Evolutionary conservation across 2,797 vertebrate species (phyloP), one percentile per base, ranked within the genome.

Genomic region (Brotula barbata): DNA sequence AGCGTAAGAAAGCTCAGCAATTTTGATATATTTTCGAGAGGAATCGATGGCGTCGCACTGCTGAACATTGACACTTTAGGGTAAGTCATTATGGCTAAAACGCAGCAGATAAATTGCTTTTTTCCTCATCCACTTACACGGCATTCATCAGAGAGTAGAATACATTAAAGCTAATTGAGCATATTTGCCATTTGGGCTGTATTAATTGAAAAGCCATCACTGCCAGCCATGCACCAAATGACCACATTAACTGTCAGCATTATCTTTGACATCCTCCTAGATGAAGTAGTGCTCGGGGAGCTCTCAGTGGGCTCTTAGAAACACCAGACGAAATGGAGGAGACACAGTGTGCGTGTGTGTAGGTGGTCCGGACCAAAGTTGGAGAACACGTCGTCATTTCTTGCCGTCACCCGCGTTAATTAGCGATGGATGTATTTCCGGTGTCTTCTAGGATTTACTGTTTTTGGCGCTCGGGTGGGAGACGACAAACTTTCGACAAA

Each of bases 161-260:
- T 78, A 75, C 80, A 88, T 87, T 82, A 85, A 82, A 87, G 77
- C 80, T 86, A 87, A 88, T 89, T 85, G 87, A 87, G 79, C 83
- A 68, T 85, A 81, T 89, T 89, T 83, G 78, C 74, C 80, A 80
- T 89, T 88, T 83, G 75, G 77, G 72, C 75, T 79, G 69, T 80
- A 85, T 87, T 88, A 87, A 88, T 83, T 87, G 81, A 86, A 86
- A 87, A 86, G 84, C 80, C 85, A 82, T 86, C 85, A 84, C 67
- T 83, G 68, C 48, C 81, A 84, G 78, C 75, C 78, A 83, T 77
- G 83, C 82, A 84, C 82, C 80, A 86, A 87, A 86, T 80, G 84
- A 88, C 78, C 88, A 84, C 81, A 89, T 89, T 89, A 89, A 73
- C 65, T 76, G 81, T 86, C 84, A 78, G 78, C 84, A 71, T 87